Conservation (phyloP, 1,140 invertebrate genomes). For the Drosophila lowei region DNA sequence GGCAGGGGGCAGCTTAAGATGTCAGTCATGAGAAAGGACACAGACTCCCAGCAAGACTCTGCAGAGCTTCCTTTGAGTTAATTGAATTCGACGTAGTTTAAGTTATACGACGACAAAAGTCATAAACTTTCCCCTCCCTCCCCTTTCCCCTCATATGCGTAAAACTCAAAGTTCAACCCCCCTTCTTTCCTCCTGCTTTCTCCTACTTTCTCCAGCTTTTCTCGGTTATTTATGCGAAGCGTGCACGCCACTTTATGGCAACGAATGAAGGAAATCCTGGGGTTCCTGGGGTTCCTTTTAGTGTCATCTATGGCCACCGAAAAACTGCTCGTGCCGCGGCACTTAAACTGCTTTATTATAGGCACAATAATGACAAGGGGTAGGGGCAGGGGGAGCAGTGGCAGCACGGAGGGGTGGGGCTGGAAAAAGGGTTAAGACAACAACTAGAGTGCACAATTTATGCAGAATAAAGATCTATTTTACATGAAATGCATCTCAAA, state of each 20-base stretch:
- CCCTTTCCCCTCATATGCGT: conserved; percentile 56
- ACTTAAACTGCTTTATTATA: conserved; percentile 56
- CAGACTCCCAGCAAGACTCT: conserved; percentile 31
- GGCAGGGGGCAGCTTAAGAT: conserved; percentile 30
- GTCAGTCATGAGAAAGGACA: conserved; percentile 25
- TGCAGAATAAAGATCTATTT: too few relatives aligned
- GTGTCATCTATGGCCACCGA: conserved; percentile 49
- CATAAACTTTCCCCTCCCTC: conserved; percentile 44
- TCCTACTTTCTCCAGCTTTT: not conserved
- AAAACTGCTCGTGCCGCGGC: conserved; percentile 49
- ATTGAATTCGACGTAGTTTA: conserved; percentile 68
- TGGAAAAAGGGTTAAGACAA: too few relatives aligned
- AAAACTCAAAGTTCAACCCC: conserved; percentile 42
- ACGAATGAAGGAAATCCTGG: not conserved
- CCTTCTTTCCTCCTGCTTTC: not conserved
- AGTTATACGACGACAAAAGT: conserved; percentile 65
- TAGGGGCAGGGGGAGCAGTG: too few relatives aligned
- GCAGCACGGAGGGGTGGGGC: not conserved
- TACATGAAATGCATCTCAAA: too few relatives aligned
- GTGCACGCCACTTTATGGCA: conserved; percentile 50
- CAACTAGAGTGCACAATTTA: too few relatives aligned
- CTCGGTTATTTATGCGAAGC: conserved; percentile 51
- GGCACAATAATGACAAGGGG: conserved; percentile 8
- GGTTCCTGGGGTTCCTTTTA: conserved; percentile 29
- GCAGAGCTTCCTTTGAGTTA: conserved; percentile 54